phyloP scores from a whole-genome alignment of 1,140 invertebrate species.

The Drosophila virilis region DNA sequence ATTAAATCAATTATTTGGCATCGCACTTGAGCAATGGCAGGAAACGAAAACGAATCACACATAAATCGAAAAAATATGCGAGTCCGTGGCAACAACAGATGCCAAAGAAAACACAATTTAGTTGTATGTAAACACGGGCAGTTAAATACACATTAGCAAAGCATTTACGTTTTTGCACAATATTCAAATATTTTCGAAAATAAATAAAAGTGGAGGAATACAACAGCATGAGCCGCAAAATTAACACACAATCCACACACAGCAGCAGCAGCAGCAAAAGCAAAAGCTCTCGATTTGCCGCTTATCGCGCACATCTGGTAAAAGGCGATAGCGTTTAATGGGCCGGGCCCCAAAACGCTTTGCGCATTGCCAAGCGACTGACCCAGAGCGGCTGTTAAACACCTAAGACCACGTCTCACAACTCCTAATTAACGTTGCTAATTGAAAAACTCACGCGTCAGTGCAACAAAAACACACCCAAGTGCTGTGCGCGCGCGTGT shows the following conservation, averaged over 20 bases:
- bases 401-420: conserved; percentile 35
- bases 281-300: background rate
- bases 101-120: conserved; percentile 7
- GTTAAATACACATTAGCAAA: background rate
- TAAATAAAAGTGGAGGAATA: conserved; percentile 36
- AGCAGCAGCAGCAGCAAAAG: background rate
- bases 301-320: conserved; percentile 31
- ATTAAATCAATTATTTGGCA: conserved; percentile 54
- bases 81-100: conserved; percentile 27
- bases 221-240: conserved; percentile 29
- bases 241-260: conserved; percentile 56
- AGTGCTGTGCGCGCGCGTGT: background rate
- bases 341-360: conserved; percentile 36
- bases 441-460: conserved; percentile 63
- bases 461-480: background rate
- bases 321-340: conserved; percentile 19
- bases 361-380: conserved; percentile 50
- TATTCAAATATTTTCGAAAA: conserved; percentile 24
- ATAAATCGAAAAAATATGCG: conserved; percentile 29
- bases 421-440: conserved; percentile 66
- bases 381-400: conserved; percentile 28
- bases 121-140: conserved; percentile 3
- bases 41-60: conserved; percentile 5
- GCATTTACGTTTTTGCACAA: conserved; percentile 21
- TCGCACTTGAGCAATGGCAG: conserved; percentile 25